Evolutionary conservation across 2,797 vertebrate genomes (phyloP).

Genomic region (Linurgus olivaceus): DNA sequence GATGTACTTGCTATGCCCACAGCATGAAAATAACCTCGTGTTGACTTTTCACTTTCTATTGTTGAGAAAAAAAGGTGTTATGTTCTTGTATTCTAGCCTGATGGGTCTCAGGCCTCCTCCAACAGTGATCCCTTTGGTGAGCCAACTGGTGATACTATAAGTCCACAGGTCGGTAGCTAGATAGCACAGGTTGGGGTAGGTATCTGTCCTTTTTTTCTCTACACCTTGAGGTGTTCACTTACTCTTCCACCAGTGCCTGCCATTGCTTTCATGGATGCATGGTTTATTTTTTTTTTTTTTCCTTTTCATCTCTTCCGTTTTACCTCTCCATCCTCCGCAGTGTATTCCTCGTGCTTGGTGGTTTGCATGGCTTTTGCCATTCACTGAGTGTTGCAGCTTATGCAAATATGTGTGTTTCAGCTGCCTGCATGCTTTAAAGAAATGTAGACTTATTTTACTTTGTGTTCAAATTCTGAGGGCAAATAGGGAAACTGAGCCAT

Average conservation of each 20-base stretch:
- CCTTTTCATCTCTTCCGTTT: conserved; percentile 14
- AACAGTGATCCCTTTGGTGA: conserved; percentile 92
- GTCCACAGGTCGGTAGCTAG: conserved; percentile 99
- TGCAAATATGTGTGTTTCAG: conserved; percentile 36
- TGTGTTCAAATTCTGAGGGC: not conserved
- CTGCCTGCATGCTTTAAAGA: conserved; percentile 61
- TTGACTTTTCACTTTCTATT: conserved; percentile 68
- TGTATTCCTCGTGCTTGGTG: not conserved
- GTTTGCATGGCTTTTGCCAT: conserved; percentile 60
- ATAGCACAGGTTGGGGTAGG: conserved; percentile 98
- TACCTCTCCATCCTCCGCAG: conserved; percentile 37
- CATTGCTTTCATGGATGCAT: conserved; percentile 53
- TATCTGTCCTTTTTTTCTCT: conserved; percentile 83
- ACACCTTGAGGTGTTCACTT: conserved; percentile 63
- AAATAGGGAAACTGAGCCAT: conserved; percentile 15
- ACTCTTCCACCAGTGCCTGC: conserved; percentile 40
- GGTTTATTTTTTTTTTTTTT: not conserved
- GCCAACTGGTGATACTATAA: conserved; percentile 91
- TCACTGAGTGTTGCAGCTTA: conserved; percentile 36
- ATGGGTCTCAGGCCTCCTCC: conserved; percentile 94
- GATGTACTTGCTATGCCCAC: conserved; percentile 52
- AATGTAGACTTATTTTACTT: conserved; percentile 11
- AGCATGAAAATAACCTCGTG: conserved; percentile 68
- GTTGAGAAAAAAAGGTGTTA: conserved; percentile 78
- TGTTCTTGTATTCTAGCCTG: conserved; percentile 87